Conservation (phyloP, 2,797 vertebrate genomes). For the Clarias pachynema region DNA sequence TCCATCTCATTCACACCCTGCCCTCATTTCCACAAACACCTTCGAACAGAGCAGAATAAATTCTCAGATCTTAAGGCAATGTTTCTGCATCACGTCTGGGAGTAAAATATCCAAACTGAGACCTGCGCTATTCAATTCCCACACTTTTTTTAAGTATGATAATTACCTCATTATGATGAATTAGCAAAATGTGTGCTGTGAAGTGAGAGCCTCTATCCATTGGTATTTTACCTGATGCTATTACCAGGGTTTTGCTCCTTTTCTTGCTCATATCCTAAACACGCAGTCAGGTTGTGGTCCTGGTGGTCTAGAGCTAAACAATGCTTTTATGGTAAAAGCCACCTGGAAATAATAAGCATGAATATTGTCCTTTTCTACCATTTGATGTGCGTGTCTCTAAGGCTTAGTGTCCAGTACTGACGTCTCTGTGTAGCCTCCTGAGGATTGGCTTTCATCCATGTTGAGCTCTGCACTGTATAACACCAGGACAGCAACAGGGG, state of each 20-base stretch:
- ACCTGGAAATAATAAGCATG: background rate
- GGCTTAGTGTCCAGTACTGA: constrained; percentile 1
- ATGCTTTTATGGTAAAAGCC: background rate
- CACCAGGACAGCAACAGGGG: background rate
- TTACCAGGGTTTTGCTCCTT: background rate
- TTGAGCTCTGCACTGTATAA: background rate
- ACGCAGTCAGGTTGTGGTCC: background rate
- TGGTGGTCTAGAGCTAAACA: background rate
- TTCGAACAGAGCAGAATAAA: constrained; percentile 18
- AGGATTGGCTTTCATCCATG: background rate
- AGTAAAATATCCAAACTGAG: constrained; percentile 19
- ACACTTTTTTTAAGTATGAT: constrained; percentile 9
- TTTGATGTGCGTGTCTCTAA: background rate
- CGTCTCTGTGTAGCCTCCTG: background rate
- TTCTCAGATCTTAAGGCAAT: constrained; percentile 22
- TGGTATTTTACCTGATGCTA: constrained; percentile 1
- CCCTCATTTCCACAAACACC: background rate
- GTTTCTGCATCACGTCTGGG: constrained; percentile 37
- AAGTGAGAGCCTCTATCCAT: background rate
- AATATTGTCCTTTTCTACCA: constrained; percentile 4
- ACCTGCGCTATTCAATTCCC: constrained; percentile 21
- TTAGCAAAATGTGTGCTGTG: constrained; percentile 23
- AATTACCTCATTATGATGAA: constrained; percentile 46
- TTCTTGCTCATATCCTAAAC: background rate
- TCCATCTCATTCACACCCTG: background rate